Percentiles rank a stretch among this genome's conserved stretches.
phyloP scores from a whole-genome alignment of 2,888 invertebrate genomes.

The Pristionchus mayeri region DNA sequence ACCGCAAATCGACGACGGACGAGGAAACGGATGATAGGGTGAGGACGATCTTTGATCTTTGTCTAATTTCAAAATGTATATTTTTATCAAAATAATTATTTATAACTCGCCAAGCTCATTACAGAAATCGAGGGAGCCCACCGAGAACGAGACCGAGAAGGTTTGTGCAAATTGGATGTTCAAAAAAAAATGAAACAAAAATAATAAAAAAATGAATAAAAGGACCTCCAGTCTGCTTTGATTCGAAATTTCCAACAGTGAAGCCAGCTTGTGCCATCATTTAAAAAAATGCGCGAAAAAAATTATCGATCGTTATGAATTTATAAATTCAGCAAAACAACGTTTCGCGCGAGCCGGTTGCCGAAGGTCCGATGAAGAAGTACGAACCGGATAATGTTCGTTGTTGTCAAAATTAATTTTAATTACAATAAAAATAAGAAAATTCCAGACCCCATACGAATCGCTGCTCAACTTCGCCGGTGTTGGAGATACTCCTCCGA shows the following conservation, averaged over 20 bases:
- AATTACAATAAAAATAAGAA: not conserved
- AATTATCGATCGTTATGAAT: not conserved
- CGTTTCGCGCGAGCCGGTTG: not conserved
- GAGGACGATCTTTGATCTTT: not conserved
- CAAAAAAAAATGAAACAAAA: no score
- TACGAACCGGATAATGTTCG: not conserved
- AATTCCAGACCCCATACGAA: not conserved
- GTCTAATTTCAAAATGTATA: not conserved
- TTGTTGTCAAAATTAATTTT: no score
- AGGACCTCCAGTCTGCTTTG: no score
- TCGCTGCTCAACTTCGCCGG: not conserved
- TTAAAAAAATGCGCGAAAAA: no score
- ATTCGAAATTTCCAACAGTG: no score
- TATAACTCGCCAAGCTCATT: no score
- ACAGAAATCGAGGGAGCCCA: not conserved
- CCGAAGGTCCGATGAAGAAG: not conserved
- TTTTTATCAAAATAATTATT: not conserved
- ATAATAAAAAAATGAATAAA: no score
- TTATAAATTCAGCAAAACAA: not conserved
- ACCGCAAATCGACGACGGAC: not conserved
- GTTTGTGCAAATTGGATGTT: no score
- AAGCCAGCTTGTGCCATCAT: no score
- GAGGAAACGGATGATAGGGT: slow-evolving; percentile 13
- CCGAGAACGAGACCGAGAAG: not conserved
- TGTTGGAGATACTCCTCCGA: not conserved